Percentiles rank a stretch among this genome's conserved stretches.
Conservation (phyloP, 2,888 invertebrate genomes). For the Lasioglossum oenotherae region DNA sequence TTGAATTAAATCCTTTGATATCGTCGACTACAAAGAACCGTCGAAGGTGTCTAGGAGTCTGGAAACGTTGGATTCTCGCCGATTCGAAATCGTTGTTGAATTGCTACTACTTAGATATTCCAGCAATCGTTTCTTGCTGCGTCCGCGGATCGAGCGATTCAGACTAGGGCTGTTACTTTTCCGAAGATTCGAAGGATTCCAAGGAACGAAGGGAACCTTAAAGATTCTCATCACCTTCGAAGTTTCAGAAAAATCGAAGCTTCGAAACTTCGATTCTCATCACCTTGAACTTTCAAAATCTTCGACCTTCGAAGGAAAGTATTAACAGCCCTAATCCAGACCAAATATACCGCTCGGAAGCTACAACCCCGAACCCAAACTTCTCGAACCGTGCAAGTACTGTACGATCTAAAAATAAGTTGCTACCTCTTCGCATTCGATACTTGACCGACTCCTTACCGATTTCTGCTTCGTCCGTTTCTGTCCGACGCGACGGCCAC, state of each 20-base stretch:
- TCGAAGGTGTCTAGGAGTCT: not conserved
- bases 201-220: too few species aligned
- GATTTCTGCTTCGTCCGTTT: conserved; percentile 8
- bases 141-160: too few species aligned
- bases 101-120: not conserved
- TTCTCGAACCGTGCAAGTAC: not conserved
- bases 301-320: too few species aligned
- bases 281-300: too few species aligned
- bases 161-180: too few species aligned
- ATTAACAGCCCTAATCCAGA: too few species aligned
- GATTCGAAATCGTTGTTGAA: not conserved
- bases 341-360: conserved; percentile 31
- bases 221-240: too few species aligned
- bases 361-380: conserved; percentile 52
- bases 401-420: not conserved
- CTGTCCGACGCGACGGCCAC: not conserved
- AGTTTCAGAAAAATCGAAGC: too few species aligned
- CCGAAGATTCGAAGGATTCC: too few species aligned
- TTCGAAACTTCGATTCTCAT: too few species aligned
- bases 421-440: not conserved
- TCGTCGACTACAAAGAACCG: not conserved
- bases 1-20: not conserved
- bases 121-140: not conserved
- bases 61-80: not conserved
- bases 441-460: not conserved